Percentiles rank a stretch among this genome's conserved stretches.
phyloP scores from a whole-genome alignment of 2,797 vertebrate genomes.

The Pangasius macronema region DNA sequence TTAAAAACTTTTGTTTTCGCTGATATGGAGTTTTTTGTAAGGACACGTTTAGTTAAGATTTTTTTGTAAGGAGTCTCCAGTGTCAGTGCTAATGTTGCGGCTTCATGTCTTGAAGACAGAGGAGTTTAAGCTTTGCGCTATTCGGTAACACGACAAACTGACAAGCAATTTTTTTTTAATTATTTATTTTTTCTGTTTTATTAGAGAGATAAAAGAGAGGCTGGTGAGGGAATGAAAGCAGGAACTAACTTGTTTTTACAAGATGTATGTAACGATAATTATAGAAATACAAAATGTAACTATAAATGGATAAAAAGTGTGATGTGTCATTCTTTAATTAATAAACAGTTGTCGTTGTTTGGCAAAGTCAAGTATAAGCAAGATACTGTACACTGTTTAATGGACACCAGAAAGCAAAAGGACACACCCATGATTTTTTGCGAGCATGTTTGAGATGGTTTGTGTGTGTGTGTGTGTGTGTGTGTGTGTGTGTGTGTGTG shows the following conservation, averaged over 20 bases:
- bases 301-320: neutral
- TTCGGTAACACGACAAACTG: neutral
- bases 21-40: neutral
- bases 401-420: neutral
- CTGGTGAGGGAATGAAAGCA: neutral
- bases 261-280: neutral
- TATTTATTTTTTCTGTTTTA: neutral
- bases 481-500: neutral
- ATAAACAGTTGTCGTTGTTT: neutral
- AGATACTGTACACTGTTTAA: neutral
- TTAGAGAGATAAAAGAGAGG: neutral
- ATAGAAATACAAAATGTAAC: neutral
- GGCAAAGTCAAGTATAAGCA: neutral
- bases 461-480: slow-evolving; percentile 23
- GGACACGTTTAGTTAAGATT: neutral
- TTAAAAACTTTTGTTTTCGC: neutral
- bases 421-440: neutral
- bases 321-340: neutral
- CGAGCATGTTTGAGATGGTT: neutral
- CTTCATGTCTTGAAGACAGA: neutral
- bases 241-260: neutral
- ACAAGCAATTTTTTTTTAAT: no score
- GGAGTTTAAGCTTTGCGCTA: neutral
- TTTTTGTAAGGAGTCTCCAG: neutral
- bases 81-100: neutral